Percentiles rank a stretch among this genome's conserved stretches.
Conservation (phyloP, 2,797 vertebrate species). For the Chelon labrosus region DNA sequence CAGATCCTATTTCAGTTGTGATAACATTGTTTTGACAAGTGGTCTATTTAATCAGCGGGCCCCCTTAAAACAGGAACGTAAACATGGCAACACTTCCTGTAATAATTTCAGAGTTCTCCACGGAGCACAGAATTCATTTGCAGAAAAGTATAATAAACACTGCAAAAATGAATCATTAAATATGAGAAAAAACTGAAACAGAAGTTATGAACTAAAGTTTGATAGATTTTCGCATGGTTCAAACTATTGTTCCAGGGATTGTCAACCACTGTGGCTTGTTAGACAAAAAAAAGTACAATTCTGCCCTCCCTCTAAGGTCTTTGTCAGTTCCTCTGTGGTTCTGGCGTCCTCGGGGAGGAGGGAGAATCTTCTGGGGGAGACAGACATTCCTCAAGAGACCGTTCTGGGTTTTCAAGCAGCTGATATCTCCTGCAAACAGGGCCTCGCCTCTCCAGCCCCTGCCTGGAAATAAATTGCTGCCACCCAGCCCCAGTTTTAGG, state of each 20-base stretch:
- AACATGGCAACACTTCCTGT: conserved; percentile 36
- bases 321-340: conserved; percentile 57
- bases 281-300: conserved; percentile 14
- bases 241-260: conserved; percentile 7
- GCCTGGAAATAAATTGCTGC: conserved; percentile 77
- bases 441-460: conserved; percentile 47
- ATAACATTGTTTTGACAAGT: conserved; percentile 71
- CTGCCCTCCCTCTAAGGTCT: conserved; percentile 40
- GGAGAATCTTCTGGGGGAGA: conserved; percentile 57
- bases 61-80: conserved; percentile 45
- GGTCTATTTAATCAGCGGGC: conserved; percentile 28
- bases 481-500: conserved; percentile 70
- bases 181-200: conserved; percentile 30
- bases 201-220: background rate
- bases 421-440: conserved; percentile 77
- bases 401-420: conserved; percentile 69
- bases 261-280: conserved; percentile 27
- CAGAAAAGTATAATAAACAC: conserved; percentile 11
- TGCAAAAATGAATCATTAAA: conserved; percentile 19
- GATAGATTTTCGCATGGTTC: background rate
- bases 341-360: conserved; percentile 50
- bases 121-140: conserved; percentile 1
- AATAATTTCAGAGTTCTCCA: conserved; percentile 29
- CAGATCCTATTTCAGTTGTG: conserved; percentile 54
- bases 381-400: conserved; percentile 73